Base-by-base conservation (phyloP, 30 jellyfish, hydroid and myxozoan genomes). In the Aurelia aurita region DNA sequence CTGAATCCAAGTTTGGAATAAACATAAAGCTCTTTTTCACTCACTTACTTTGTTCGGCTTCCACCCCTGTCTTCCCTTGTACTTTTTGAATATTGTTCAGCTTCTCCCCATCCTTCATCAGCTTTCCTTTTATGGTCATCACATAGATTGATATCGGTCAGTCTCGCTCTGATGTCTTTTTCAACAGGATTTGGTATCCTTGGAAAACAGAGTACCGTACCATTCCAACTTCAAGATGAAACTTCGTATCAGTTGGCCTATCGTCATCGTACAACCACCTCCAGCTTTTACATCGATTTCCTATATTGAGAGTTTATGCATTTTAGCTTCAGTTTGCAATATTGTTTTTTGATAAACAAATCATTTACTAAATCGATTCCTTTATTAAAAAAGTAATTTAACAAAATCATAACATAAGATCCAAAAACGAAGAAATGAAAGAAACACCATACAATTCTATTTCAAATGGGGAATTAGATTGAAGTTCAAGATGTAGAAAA, bases 131-230 rank as follows among this genome's bases (percentile, higher is more conserved):
- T 91, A 49, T 88, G 93, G 49, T 91, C 98, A 76, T 91, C 98
- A 73, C 96, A 85, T 49, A 91, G 55, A 59, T 91, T 86, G 44
- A 65, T 28, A 23, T 85, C 84, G 2, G 87, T 74, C 79, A 91
- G 80, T 32, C 76, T 64, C 54, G 76, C 88, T 26, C 91, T 74
- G 31, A 94, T 68, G 11, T 94, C 97, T 65, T 94, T 94, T 27
- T 94, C 98, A 8, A 88, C 88, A 15, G 97, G 99, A 2, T 88
- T 96, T 1, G 99, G 99, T 23, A 94, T 94, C 49, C 99, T 87
- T 20, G 99, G 99, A 55, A n/a, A 94, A 94, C 77, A 94, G 65
- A 34, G 99, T 94, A 21, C 97, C 97, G 69, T 80, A 94, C 99
- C 99, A 94, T 26, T 94, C 99, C 32, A 89, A 47, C 77, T 89